Percentiles rank a stretch among this genome's conserved stretches.
Conservation (phyloP, 1,140 invertebrate genomes). For the Tribolium castaneum region DNA sequence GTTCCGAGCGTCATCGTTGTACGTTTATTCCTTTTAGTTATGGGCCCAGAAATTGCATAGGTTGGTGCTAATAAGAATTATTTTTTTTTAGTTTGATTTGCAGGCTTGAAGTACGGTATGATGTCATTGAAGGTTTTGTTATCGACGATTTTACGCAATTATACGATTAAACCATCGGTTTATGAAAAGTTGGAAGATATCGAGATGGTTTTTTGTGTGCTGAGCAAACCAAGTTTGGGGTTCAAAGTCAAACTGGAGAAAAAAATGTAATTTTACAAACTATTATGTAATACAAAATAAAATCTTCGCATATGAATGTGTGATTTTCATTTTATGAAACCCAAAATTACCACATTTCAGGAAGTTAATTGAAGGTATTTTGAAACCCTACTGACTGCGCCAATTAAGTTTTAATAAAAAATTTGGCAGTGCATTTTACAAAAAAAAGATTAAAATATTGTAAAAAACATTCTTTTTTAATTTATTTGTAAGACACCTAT, state of each 20-base stretch:
- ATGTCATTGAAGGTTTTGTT: background rate
- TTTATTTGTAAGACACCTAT: too few relatives aligned
- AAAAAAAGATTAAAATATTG: too few relatives aligned
- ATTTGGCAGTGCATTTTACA: too few relatives aligned
- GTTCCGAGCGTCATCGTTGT: constrained; percentile 60
- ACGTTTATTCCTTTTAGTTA: constrained; percentile 8
- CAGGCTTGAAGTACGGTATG: background rate
- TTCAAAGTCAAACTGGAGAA: background rate
- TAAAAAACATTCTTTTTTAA: too few relatives aligned
- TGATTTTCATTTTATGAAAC: too few relatives aligned
- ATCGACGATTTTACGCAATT: background rate
- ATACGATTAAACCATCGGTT: background rate
- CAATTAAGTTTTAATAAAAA: too few relatives aligned
- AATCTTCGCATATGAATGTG: too few relatives aligned
- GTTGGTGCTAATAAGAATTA: background rate
- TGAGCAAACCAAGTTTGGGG: background rate
- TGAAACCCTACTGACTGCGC: too few relatives aligned
- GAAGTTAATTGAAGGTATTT: too few relatives aligned
- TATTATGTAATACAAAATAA: too few relatives aligned
- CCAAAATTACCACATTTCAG: too few relatives aligned
- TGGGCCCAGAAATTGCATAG: constrained; percentile 11
- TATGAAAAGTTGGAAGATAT: background rate
- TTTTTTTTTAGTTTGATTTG: background rate
- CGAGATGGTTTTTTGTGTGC: background rate
- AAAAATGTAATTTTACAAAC: too few relatives aligned